phyloP scores from a whole-genome alignment of 1,140 invertebrate species.

The Eufriesea mexicana region DNA sequence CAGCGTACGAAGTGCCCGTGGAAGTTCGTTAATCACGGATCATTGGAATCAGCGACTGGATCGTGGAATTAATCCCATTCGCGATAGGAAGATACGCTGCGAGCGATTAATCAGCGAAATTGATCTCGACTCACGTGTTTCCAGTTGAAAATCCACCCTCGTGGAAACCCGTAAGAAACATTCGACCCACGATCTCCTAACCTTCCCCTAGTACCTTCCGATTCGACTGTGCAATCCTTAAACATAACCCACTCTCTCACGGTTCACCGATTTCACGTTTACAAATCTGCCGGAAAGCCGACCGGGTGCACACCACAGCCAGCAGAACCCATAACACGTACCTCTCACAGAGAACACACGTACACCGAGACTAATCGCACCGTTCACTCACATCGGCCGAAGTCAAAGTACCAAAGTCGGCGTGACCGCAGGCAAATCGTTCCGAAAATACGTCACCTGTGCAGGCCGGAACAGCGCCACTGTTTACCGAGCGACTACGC shows the following conservation, averaged over 20 bases:
- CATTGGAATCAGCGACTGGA: background rate
- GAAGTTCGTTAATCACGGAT: too few species aligned
- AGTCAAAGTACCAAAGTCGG: background rate
- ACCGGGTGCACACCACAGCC: too few species aligned
- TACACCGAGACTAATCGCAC: background rate
- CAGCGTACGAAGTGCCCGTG: too few species aligned
- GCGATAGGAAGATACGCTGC: background rate
- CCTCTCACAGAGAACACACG: background rate
- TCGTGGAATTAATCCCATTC: background rate
- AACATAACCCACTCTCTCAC: too few species aligned
- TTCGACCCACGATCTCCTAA: too few species aligned
- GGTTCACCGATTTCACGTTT: too few species aligned
- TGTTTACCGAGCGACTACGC: too few species aligned
- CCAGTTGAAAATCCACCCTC: background rate
- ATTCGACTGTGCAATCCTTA: too few species aligned
- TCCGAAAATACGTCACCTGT: background rate
- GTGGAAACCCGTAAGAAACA: too few species aligned
- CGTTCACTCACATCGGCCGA: background rate
- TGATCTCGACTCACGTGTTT: background rate
- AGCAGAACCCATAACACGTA: too few species aligned
- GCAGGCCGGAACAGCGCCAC: too few species aligned
- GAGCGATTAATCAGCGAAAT: slow-evolving; percentile 1
- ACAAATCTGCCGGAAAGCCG: background rate
- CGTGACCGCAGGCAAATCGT: background rate
- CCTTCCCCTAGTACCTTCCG: too few species aligned